A percentile compares a stretch with the other conserved stretches of the same genome.
phyloP scores from a whole-genome alignment of 2,888 invertebrate species.

The Eustalomyia histrio region DNA sequence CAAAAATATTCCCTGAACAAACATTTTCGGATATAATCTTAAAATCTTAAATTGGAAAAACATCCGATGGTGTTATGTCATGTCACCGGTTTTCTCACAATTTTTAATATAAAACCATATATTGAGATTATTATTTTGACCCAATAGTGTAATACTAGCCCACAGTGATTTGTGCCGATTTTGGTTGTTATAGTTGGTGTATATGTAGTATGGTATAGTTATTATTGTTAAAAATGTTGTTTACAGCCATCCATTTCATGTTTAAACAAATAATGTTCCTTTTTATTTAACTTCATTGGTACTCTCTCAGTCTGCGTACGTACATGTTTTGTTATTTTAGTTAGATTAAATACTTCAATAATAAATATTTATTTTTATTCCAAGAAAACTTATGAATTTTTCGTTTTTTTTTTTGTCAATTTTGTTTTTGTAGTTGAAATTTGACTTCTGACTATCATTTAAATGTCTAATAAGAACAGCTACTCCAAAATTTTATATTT shows the following conservation, averaged over 20 bases:
- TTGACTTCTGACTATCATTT: constrained; percentile 52
- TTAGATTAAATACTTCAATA: constrained; percentile 31
- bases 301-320: neutral
- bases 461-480: constrained; percentile 12
- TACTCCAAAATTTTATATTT: constrained; percentile 43
- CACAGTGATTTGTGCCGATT: too few species aligned
- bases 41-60: too few species aligned
- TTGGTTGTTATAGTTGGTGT: too few species aligned
- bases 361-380: constrained; percentile 47
- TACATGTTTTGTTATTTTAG: constrained; percentile 2
- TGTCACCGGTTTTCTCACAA: too few species aligned
- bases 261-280: constrained; percentile 45
- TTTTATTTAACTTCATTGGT: constrained; percentile 1
- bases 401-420: constrained; percentile 25
- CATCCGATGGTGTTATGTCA: too few species aligned
- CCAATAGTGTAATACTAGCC: too few species aligned
- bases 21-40: too few species aligned
- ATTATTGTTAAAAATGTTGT: constrained; percentile 32
- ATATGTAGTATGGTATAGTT: too few species aligned
- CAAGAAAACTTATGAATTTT: constrained; percentile 49
- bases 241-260: constrained; percentile 32
- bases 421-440: constrained; percentile 40
- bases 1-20: too few species aligned
- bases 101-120: too few species aligned
- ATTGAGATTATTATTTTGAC: too few species aligned